phyloP scores from a whole-genome alignment of 2,113 vertebrate genomes.

The Turnix velox region DNA sequence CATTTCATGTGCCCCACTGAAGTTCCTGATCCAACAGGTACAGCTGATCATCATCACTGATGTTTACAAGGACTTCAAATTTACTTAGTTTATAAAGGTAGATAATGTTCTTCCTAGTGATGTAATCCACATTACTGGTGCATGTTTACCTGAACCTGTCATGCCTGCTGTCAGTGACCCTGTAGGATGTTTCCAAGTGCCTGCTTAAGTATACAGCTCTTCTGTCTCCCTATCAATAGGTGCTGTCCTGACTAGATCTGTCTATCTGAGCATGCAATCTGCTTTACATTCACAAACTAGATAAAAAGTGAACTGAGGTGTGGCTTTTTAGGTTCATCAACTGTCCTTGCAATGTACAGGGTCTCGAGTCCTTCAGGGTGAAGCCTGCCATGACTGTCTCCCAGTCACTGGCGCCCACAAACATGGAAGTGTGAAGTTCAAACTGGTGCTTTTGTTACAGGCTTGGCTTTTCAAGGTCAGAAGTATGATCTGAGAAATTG shows the following conservation, averaged over 20 bases:
- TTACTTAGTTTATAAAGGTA: background rate
- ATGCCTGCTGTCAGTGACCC: background rate
- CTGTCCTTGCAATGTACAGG: background rate
- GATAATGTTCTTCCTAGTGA: background rate
- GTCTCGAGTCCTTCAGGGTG: background rate
- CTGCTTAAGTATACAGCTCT: background rate
- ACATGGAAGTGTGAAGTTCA: background rate
- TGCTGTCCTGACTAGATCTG: background rate
- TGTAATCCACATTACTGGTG: background rate
- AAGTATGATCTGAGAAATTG: background rate
- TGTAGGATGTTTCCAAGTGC: background rate
- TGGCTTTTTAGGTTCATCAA: background rate
- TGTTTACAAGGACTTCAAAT: background rate
- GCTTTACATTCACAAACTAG: background rate
- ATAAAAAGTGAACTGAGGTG: background rate
- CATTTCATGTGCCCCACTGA: background rate
- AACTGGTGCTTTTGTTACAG: background rate
- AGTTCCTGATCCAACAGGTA: background rate
- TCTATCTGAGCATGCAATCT: background rate
- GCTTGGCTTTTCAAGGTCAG: constrained; percentile 1
- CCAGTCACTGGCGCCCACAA: background rate
- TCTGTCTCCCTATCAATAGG: background rate
- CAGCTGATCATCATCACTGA: background rate
- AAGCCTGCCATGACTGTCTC: background rate
- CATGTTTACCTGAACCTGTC: background rate